Evolutionary conservation across 2,888 invertebrate species (phyloP).

Genomic region (Sicus ferrugineus): DNA sequence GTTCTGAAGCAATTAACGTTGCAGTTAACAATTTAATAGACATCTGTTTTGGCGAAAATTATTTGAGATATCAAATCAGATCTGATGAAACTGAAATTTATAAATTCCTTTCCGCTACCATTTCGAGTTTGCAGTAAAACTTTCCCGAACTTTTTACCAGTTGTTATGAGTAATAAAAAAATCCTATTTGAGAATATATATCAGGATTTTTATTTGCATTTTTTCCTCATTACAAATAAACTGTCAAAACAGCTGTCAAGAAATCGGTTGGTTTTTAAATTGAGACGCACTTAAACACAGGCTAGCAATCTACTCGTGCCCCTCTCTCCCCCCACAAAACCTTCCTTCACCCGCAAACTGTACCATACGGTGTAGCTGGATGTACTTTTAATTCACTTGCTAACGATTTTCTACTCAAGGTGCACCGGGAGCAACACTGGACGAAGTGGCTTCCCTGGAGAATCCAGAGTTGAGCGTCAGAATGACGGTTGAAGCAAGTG

Average conservation of each 20-base stretch:
- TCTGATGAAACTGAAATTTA: not conserved
- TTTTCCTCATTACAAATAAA: no score
- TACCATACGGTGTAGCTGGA: not conserved
- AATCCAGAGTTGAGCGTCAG: not conserved
- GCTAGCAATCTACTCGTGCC: not conserved
- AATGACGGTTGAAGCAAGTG: conserved; percentile 13
- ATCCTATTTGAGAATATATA: no score
- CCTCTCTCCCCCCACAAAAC: not conserved
- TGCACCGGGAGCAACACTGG: not conserved
- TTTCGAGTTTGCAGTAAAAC: not conserved
- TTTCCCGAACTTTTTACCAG: no score
- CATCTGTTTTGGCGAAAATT: not conserved
- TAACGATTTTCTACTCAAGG: not conserved
- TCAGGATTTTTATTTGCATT: no score
- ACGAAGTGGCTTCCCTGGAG: not conserved
- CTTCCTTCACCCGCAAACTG: no score
- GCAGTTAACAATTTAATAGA: conserved; percentile 16
- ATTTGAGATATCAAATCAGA: not conserved
- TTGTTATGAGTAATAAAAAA: no score
- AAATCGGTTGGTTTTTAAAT: conserved; percentile 36
- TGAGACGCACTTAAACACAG: not conserved
- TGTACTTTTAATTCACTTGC: not conserved
- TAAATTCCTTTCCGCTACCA: not conserved
- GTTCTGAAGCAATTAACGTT: conserved; percentile 9
- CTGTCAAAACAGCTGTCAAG: conserved; percentile 45